Conservation (phyloP, 2,797 vertebrate genomes). For the Gallinago nigripennis region DNA sequence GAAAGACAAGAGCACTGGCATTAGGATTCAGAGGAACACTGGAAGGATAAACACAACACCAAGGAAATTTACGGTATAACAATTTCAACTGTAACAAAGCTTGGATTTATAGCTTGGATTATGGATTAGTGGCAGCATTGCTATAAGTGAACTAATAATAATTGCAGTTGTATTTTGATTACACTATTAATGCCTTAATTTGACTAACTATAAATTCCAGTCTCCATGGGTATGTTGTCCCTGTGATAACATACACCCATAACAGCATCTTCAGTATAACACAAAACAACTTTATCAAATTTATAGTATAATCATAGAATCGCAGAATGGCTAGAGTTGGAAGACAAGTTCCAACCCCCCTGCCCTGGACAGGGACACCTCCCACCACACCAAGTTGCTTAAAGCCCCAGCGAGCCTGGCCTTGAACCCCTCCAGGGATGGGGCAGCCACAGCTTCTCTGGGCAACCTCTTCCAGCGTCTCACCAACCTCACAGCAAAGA, state of each 20-base stretch:
- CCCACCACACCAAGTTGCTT: no score
- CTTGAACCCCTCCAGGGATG: no score
- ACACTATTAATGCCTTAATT: background rate
- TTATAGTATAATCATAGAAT: no score
- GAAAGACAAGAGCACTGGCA: background rate
- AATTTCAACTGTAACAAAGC: background rate
- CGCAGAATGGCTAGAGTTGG: no score
- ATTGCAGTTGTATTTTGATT: background rate
- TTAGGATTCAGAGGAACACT: background rate
- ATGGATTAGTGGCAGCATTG: background rate
- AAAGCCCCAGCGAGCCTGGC: no score
- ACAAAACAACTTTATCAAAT: background rate
- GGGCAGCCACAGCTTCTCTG: no score
- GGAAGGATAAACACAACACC: background rate
- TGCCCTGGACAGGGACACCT: no score
- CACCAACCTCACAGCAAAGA: no score
- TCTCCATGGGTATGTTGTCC: background rate
- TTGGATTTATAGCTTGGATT: background rate
- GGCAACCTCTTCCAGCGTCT: no score
- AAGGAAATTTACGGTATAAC: accelerated
- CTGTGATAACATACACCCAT: background rate
- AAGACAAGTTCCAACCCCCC: no score
- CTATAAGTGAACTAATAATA: background rate
- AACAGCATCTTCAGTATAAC: background rate
- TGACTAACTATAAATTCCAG: background rate